Evolutionary conservation across 2,113 vertebrate genomes (phyloP), one percentile per base, ranked within the genome.

Genomic region (Fregetta grallaria): DNA sequence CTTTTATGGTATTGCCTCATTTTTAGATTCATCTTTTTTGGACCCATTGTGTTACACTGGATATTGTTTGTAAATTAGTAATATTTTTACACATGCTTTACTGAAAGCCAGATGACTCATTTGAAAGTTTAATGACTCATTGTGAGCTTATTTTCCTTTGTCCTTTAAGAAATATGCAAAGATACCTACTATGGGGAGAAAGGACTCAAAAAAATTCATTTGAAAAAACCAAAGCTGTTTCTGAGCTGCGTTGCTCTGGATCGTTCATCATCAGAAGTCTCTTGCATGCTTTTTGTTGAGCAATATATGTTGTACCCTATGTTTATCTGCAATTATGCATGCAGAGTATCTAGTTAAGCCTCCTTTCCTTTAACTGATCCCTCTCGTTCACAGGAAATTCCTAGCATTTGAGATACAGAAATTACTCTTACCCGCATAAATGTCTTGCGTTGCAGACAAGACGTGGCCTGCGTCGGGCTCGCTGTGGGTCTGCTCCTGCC

Each of bases 1-100:
- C 94, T 94, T 95, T 88, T 92, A 76, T 96, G 94, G 84, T 94
- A 74, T 91, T 96, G 96, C 94, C 93, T 97, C 97, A 91, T 96
- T 96, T 96, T 97, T 96, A 97, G 94, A 96, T 94, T 89, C 91
- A 86, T 96, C 95, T 96, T 95, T 97, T 97, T 96, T 94, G 90
- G 96, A 94, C 61, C 96, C 73, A 96, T 97, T 97, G 96, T 96
- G 94, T 97, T 97, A 40, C 74, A 36, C 95, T 96, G 93, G 96
- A 97, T 95, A 95, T 97, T 97, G 94, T 97, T 97, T 97, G 95
- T 96, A 94, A 91, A 82, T 94, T 49, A 92, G 96, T 91, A 94
- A 96, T 97, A 97, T 97, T 97, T 97, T 97, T 97, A 95, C 94
- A 94, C 96, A 94, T 85, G 95, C 78, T 92, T 96, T 96, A 97